These are phyloP conservation scores for Frieseomelitta varia DNA, from an alignment of 1,140 invertebrate species.

Conservation along the genomic window DNA sequence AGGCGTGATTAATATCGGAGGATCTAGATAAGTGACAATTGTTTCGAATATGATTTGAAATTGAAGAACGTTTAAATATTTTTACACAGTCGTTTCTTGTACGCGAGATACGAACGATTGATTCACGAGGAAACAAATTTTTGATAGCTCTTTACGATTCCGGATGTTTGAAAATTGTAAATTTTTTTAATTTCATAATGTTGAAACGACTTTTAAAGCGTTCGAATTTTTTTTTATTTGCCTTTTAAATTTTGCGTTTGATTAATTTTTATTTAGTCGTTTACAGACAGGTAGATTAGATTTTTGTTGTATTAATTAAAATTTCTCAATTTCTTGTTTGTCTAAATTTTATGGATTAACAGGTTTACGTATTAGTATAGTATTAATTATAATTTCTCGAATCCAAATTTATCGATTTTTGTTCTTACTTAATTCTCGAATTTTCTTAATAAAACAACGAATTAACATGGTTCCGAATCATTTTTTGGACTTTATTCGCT, in stretches of 20 bases:
- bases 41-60: background rate
- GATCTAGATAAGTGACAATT: background rate
- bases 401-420: background rate
- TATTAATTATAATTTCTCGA: background rate
- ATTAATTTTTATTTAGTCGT: too few species aligned
- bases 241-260: too few species aligned
- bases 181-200: rapidly evolving
- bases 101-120: background rate
- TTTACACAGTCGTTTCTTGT: rapidly evolving
- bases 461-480: conserved; percentile 10
- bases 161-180: background rate
- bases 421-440: background rate
- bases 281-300: too few species aligned
- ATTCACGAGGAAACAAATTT: background rate
- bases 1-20: background rate
- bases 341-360: background rate
- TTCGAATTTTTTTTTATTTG: background rate
- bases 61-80: background rate
- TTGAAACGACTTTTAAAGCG: background rate
- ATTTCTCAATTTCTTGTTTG: too few species aligned
- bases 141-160: rapidly evolving
- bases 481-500: background rate
- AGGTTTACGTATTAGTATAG: background rate
- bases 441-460: background rate
- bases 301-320: too few species aligned